phyloP scores from a whole-genome alignment of 2,113 vertebrate species.

The Lota lota region DNA sequence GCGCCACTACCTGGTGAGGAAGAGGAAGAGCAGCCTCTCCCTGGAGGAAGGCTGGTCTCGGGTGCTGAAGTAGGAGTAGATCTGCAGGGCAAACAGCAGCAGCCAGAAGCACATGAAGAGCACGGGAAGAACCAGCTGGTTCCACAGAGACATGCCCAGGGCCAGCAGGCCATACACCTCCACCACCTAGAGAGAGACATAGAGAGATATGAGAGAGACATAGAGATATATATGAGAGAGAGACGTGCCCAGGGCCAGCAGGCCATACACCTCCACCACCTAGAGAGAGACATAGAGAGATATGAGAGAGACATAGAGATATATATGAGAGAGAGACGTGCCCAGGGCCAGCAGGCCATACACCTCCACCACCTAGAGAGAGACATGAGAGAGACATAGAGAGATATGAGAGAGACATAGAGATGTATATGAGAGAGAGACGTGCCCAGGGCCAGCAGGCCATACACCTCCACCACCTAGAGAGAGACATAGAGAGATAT shows the following conservation, averaged over 20 bases:
- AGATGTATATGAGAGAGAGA: background rate
- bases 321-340: background rate
- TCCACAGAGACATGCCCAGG: conserved; percentile 97
- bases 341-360: background rate
- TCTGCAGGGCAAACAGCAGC: conserved; percentile 95
- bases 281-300: background rate
- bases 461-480: no score
- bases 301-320: background rate
- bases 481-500: no score
- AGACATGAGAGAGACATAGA: no score
- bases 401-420: background rate
- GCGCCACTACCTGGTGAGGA: conserved; percentile 86
- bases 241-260: background rate
- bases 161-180: conserved; percentile 96
- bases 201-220: background rate
- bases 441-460: background rate
- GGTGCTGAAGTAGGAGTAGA: conserved; percentile 97
- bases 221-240: background rate
- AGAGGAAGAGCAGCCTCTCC: conserved; percentile 95
- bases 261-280: no score
- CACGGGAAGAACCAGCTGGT: conserved; percentile 95
- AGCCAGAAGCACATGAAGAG: conserved; percentile 99
- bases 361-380: background rate
- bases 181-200: conserved; percentile 78
- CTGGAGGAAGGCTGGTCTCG: conserved; percentile 93